Percentiles rank a stretch among this genome's conserved stretches.
Evolutionary conservation across 2,113 vertebrate genomes (phyloP).

Genomic region (Clarias macrocephalus): DNA sequence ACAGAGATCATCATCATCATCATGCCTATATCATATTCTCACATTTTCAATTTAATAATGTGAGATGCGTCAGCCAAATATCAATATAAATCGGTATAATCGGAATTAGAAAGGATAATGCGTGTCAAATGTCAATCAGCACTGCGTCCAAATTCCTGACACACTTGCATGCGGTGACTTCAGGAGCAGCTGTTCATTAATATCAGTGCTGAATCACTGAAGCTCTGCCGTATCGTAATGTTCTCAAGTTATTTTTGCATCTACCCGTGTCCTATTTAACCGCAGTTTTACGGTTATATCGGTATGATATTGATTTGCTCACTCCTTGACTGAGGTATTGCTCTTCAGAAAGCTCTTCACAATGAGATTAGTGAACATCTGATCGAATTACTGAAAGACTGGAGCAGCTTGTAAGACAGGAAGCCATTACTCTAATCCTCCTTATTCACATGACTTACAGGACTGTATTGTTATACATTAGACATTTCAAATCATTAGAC

Average conservation of each 20-base stretch:
- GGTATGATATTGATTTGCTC: conserved; percentile 30
- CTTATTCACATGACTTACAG: conserved; percentile 30
- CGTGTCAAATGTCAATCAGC: not conserved
- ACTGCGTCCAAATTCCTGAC: not conserved
- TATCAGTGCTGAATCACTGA: not conserved
- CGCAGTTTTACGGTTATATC: not conserved
- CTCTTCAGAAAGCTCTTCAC: conserved; percentile 52
- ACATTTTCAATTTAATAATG: not conserved
- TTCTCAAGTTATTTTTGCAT: not conserved
- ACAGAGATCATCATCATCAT: not conserved
- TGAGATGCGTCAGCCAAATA: not conserved
- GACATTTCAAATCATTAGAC: no score
- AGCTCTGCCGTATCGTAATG: not conserved
- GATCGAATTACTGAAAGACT: conserved; percentile 63
- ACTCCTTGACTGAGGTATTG: conserved; percentile 41
- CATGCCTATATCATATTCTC: not conserved
- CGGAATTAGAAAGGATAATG: not conserved
- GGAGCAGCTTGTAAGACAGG: conserved; percentile 43
- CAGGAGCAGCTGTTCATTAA: not conserved
- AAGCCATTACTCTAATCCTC: conserved; percentile 21
- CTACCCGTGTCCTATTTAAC: not conserved
- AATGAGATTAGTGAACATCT: conserved; percentile 71
- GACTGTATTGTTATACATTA: no score
- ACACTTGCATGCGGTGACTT: not conserved
- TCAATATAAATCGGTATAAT: not conserved